Evolutionary conservation across 2,888 invertebrate genomes (phyloP).

Genomic region (Alsophila aescularia): DNA sequence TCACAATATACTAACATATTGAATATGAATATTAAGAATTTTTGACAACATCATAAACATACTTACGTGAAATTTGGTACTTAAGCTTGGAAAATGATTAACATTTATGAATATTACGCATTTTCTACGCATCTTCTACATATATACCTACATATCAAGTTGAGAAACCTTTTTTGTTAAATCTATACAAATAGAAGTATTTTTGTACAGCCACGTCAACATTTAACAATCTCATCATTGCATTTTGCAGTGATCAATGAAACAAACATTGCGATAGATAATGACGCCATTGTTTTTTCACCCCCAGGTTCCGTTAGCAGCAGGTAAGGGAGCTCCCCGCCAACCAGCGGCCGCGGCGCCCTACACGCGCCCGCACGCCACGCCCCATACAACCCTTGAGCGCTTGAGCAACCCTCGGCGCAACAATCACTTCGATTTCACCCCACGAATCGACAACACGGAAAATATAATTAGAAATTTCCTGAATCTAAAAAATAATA

Average conservation of each 20-base stretch:
- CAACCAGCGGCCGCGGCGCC: conserved; percentile 11
- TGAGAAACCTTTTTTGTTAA: too few species aligned
- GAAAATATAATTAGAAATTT: background rate
- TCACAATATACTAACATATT: too few species aligned
- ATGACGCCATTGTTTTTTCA: conserved; percentile 36
- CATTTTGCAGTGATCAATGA: conserved; percentile 1
- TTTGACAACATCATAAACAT: too few species aligned
- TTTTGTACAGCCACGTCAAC: too few species aligned
- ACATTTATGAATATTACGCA: too few species aligned
- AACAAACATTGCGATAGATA: conserved; percentile 20
- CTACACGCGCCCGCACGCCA: conserved; percentile 27
- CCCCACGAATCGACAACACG: conserved; percentile 32
- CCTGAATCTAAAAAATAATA: background rate
- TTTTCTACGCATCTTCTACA: too few species aligned
- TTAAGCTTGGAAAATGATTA: too few species aligned
- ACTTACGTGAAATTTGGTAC: too few species aligned
- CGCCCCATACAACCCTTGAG: conserved; percentile 40
- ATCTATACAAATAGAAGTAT: too few species aligned
- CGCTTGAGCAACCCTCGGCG: conserved; percentile 38
- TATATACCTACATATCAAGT: too few species aligned
- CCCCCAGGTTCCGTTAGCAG: conserved; percentile 34
- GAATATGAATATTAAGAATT: too few species aligned
- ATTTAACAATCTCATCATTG: background rate
- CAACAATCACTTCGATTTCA: conserved; percentile 36
- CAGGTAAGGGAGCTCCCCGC: conserved; percentile 27